Evolutionary conservation across 2,888 invertebrate species (phyloP).

Genomic region (Ochropacha duplaris): DNA sequence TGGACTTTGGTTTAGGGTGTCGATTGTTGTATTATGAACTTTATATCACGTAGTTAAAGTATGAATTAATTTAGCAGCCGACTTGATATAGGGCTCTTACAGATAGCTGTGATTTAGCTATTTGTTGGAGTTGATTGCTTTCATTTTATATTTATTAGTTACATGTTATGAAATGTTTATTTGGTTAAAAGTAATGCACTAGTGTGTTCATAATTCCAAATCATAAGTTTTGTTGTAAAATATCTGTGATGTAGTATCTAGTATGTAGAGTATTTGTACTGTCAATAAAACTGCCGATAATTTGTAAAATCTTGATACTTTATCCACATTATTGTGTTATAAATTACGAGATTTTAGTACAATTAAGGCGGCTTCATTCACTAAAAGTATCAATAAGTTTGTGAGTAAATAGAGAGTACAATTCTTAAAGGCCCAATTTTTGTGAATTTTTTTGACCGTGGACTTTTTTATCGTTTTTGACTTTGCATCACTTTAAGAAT

Average conservation of each 20-base stretch:
- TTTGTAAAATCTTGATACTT: neutral
- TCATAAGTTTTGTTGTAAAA: conserved; percentile 50
- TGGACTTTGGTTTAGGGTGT: neutral
- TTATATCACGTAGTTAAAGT: neutral
- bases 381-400: conserved; percentile 1
- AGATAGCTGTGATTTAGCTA: neutral
- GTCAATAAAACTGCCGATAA: neutral
- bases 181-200: neutral
- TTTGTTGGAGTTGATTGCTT: neutral
- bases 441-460: conserved; percentile 18
- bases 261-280: conserved; percentile 8
- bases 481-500: neutral
- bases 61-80: neutral
- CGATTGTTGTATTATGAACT: conserved; percentile 2
- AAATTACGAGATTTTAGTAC: neutral
- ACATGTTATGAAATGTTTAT: neutral
- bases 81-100: neutral
- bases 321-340: neutral
- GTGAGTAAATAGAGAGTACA: conserved; percentile 38
- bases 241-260: conserved; percentile 66
- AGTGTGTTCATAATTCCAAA: neutral
- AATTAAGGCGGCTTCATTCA: conserved; percentile 12
- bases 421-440: conserved; percentile 49
- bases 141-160: neutral
- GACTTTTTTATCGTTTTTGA: conserved; percentile 4